A percentile compares a stretch with the other conserved stretches of the same genome.
Evolutionary conservation across 2,888 invertebrate genomes (phyloP).

Genomic region (Muschampia plurimacula): DNA sequence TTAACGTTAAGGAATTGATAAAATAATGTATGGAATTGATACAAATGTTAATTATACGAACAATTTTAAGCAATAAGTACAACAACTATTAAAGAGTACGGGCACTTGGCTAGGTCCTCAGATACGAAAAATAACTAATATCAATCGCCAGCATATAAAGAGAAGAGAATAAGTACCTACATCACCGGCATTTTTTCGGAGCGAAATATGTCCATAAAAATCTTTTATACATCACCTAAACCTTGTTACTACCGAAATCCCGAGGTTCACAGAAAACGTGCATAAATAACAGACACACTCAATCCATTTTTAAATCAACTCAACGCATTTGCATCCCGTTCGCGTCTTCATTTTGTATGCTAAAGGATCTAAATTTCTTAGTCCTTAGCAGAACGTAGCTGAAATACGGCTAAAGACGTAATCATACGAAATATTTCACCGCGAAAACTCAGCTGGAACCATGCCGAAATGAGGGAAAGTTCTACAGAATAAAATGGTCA

Average conservation of each 20-base stretch:
- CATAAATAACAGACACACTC: background rate
- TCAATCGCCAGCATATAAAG: too few species aligned
- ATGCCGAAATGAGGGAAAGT: slow-evolving; percentile 13
- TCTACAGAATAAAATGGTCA: slow-evolving; percentile 19
- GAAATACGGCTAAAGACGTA: slow-evolving; percentile 28
- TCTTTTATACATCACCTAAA: background rate
- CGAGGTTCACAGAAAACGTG: background rate
- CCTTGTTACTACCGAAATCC: background rate
- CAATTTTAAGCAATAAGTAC: too few species aligned
- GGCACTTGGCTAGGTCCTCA: too few species aligned
- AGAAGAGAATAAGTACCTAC: too few species aligned
- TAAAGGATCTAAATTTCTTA: slow-evolving; percentile 29
- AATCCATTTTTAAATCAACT: slow-evolving; percentile 9
- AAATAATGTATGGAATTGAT: too few species aligned
- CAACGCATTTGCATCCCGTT: slow-evolving; percentile 8
- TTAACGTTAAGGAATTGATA: too few species aligned
- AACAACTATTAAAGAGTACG: too few species aligned
- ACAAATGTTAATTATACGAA: too few species aligned
- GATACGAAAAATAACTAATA: too few species aligned
- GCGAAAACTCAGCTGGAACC: slow-evolving; percentile 10
- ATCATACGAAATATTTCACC: slow-evolving; percentile 36
- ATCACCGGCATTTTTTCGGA: background rate
- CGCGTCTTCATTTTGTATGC: slow-evolving; percentile 23
- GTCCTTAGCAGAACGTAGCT: slow-evolving; percentile 14
- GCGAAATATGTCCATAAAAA: background rate